These are phyloP conservation scores for Rhinogobio ventralis DNA, from an alignment of 2,797 vertebrate genomes.

Conservation along the genomic window DNA sequence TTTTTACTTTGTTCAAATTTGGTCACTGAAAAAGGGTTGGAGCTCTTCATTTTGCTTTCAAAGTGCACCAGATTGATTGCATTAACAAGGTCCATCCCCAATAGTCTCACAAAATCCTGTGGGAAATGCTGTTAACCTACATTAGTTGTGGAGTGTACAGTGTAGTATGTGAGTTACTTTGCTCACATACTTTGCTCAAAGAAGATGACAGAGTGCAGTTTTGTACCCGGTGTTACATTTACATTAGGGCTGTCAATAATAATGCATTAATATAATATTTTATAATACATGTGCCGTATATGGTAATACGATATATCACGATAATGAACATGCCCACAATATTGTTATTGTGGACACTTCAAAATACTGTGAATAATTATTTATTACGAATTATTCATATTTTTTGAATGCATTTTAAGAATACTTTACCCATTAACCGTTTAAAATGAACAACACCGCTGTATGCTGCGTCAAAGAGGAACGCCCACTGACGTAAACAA, in stretches of 20 bases:
- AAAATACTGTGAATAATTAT: too few species aligned
- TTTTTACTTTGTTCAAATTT: background rate
- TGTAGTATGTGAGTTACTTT: background rate
- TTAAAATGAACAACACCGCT: too few species aligned
- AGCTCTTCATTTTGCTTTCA: background rate
- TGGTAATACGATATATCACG: too few species aligned
- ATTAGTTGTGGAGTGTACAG: background rate
- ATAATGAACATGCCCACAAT: too few species aligned
- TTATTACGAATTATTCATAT: too few species aligned
- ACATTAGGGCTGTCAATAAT: background rate
- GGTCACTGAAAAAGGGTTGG: background rate
- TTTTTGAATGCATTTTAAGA: too few species aligned
- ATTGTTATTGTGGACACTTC: too few species aligned
- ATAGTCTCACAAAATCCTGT: background rate
- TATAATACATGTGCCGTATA: too few species aligned
- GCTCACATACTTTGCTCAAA: background rate
- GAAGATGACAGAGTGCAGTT: background rate
- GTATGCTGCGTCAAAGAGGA: too few species aligned
- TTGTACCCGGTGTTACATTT: background rate
- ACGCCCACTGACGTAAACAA: too few species aligned
- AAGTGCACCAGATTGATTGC: background rate
- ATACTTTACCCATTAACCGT: too few species aligned
- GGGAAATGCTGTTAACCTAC: constrained; percentile 1
- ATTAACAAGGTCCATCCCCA: constrained; percentile 10
- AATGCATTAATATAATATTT: too few species aligned